A percentile compares a stretch with the other conserved stretches of the same genome.
Conservation (phyloP, 2,888 invertebrate species). For the Cheilosia urbana region DNA sequence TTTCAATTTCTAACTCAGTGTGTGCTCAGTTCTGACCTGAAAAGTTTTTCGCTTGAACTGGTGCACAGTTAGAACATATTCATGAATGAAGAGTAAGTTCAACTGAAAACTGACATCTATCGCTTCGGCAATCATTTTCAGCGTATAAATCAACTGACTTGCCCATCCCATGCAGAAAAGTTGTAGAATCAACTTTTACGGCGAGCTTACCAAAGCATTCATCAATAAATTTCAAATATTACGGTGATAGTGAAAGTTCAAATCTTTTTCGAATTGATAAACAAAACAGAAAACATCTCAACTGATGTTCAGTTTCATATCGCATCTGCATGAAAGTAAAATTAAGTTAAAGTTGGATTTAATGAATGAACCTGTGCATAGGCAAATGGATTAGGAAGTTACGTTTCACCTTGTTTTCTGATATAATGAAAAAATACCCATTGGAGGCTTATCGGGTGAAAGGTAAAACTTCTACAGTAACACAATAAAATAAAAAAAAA, state of each 20-base stretch:
- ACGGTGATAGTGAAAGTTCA: constrained; percentile 73
- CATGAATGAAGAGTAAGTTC: neutral
- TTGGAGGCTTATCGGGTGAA: constrained; percentile 46
- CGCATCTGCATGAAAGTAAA: constrained; percentile 66
- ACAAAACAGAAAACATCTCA: constrained; percentile 30
- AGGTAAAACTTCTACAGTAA: constrained; percentile 36
- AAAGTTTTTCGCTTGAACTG: constrained; percentile 50
- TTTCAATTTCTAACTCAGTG: constrained; percentile 34
- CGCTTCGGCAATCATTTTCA: constrained; percentile 4
- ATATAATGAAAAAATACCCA: constrained; percentile 56
- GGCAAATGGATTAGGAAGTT: constrained; percentile 53
- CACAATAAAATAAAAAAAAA: neutral
- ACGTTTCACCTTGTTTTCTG: constrained; percentile 15
- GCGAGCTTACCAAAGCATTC: constrained; percentile 33
- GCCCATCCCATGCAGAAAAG: constrained; percentile 9
- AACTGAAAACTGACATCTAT: neutral
- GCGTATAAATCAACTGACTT: constrained; percentile 6
- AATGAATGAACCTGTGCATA: constrained; percentile 63
- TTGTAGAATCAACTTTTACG: neutral
- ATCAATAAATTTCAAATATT: constrained; percentile 65
- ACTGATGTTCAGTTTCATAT: neutral
- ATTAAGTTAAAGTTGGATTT: constrained; percentile 48
- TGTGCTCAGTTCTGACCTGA: constrained; percentile 7
- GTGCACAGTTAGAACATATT: constrained; percentile 36
- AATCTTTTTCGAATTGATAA: constrained; percentile 53